Conservation (phyloP, 2,888 invertebrate species). For the Lithosia quadra region DNA sequence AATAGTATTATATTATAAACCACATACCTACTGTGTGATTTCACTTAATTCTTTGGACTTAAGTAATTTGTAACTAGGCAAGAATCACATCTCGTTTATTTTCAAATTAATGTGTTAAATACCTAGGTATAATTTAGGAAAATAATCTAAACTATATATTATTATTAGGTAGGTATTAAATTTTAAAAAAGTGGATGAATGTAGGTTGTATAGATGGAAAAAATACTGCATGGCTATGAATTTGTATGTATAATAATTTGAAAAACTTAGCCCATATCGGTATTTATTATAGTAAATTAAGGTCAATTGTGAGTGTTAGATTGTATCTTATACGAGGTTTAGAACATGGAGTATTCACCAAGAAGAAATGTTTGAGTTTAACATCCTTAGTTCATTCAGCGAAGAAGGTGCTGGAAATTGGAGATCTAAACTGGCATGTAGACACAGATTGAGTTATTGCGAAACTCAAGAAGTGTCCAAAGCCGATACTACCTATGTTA, state of each 20-base stretch:
- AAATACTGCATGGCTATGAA: slow-evolving; percentile 38
- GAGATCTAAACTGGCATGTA: neutral
- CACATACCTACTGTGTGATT: neutral
- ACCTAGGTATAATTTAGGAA: slow-evolving; percentile 4
- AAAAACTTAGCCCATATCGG: slow-evolving; percentile 52
- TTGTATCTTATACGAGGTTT: neutral
- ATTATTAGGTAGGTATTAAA: slow-evolving; percentile 1
- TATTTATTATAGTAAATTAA: slow-evolving; percentile 53
- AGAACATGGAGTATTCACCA: neutral
- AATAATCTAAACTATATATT: neutral
- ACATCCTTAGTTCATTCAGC: neutral
- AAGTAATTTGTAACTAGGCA: slow-evolving; percentile 3
- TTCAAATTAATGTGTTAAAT: neutral
- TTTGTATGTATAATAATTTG: slow-evolving; percentile 19
- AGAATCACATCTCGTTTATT: slow-evolving; percentile 4
- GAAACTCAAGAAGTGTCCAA: neutral
- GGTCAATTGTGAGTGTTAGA: slow-evolving; percentile 18
- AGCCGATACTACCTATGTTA: neutral
- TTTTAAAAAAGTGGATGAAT: neutral
- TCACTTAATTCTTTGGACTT: slow-evolving; percentile 1
- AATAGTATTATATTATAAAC: slow-evolving; percentile 1
- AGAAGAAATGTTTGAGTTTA: neutral
- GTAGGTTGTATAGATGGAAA: neutral
- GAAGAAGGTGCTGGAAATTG: neutral
- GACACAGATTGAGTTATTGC: neutral